Evolutionary conservation across 2,888 invertebrate genomes (phyloP).

Genomic region (Eucriotettix oculatus): DNA sequence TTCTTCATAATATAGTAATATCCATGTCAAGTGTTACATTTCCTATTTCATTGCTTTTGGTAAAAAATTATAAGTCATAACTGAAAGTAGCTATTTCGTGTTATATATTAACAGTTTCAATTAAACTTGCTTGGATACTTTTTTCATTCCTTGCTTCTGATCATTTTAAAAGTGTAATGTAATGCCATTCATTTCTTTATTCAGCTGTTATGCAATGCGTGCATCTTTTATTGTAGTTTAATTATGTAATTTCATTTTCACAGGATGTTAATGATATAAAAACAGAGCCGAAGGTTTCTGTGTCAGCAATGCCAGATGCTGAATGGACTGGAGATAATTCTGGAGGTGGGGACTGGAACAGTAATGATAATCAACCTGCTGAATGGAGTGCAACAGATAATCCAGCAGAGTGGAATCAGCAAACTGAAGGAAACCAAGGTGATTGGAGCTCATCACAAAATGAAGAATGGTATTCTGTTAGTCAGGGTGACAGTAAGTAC

Average conservation of each 20-base stretch:
- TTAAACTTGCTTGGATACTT: too few species aligned
- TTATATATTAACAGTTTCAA: too few species aligned
- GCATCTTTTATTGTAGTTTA: neutral
- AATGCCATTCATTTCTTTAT: too few species aligned
- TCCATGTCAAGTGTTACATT: too few species aligned
- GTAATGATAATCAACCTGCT: neutral
- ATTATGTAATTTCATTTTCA: neutral
- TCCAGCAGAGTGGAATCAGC: neutral
- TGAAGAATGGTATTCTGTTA: neutral
- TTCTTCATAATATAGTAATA: too few species aligned
- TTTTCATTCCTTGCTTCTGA: too few species aligned
- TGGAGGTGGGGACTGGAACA: neutral
- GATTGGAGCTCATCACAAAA: slow-evolving; percentile 5
- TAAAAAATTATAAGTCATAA: too few species aligned
- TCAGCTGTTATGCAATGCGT: too few species aligned
- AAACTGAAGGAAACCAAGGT: neutral
- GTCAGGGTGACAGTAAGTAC: neutral
- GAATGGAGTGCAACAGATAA: neutral
- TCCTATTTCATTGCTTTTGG: too few species aligned
- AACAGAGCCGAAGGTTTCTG: neutral
- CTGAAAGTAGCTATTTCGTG: too few species aligned
- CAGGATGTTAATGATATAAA: neutral
- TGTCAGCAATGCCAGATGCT: neutral
- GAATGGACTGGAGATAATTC: neutral
- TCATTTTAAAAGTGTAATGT: too few species aligned